A percentile compares a stretch with the other conserved stretches of the same genome.
Conservation (phyloP, 2,113 vertebrate species). For the Glaucidium brasilianum region DNA sequence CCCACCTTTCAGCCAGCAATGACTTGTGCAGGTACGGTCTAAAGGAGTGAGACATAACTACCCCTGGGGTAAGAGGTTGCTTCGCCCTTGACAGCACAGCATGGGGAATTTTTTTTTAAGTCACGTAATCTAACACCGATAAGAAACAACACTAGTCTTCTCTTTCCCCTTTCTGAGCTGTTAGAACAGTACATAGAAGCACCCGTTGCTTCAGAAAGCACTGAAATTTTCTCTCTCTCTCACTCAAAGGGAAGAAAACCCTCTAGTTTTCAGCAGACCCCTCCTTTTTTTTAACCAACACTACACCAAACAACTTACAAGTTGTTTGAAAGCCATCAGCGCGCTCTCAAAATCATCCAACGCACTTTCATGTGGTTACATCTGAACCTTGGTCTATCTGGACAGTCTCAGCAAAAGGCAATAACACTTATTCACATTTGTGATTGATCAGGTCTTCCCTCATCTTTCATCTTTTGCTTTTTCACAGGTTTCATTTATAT, state of each 20-base stretch:
- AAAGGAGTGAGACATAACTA: neutral
- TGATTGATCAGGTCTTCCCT: slow-evolving; percentile 1
- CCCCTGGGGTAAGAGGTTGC: neutral
- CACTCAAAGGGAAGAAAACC: neutral
- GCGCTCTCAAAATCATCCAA: neutral
- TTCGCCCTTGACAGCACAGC: neutral
- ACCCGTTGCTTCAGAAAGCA: neutral
- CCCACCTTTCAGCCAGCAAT: neutral
- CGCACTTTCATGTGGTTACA: neutral
- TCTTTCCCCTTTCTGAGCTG: slow-evolving; percentile 28
- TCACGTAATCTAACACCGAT: slow-evolving; percentile 11
- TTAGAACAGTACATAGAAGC: neutral
- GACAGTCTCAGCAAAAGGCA: neutral
- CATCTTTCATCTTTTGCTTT: neutral
- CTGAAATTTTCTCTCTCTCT: neutral
- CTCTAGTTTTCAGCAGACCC: neutral
- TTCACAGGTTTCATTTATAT: neutral
- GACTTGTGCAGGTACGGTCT: neutral
- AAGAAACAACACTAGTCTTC: slow-evolving; percentile 26
- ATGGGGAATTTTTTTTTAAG: neutral
- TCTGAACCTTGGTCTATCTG: neutral
- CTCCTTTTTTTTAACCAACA: neutral
- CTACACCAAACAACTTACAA: neutral
- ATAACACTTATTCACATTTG: neutral
- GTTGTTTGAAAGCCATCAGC: neutral